Evolutionary conservation across 2,797 vertebrate genomes (phyloP).

Genomic region (Lepus oiostolus): DNA sequence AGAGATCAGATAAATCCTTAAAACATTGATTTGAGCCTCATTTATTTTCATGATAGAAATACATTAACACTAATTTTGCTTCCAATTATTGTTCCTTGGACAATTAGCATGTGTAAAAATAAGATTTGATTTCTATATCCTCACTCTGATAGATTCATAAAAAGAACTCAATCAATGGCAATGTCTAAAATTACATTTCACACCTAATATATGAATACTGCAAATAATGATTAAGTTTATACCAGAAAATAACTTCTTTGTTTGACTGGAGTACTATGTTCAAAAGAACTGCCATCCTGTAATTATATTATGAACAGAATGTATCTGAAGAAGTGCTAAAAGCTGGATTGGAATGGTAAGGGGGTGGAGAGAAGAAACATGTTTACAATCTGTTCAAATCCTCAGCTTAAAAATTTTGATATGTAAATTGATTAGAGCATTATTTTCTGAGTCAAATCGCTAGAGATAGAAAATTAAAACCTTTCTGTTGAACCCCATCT

Average conservation of each 20-base stretch:
- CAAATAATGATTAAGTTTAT: not conserved
- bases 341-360: slow-evolving; percentile 28
- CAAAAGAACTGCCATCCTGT: slow-evolving; percentile 8
- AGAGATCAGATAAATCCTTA: slow-evolving; percentile 34
- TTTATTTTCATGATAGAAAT: slow-evolving; percentile 37
- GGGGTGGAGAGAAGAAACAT: slow-evolving; percentile 60
- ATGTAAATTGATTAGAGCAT: slow-evolving; percentile 36
- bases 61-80: slow-evolving; percentile 65
- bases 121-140: slow-evolving; percentile 31
- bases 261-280: slow-evolving; percentile 35
- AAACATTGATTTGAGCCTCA: slow-evolving; percentile 49
- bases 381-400: slow-evolving; percentile 77
- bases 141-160: not conserved
- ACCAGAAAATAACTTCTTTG: slow-evolving; percentile 42
- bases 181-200: slow-evolving; percentile 49
- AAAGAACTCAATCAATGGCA: not conserved
- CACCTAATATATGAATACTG: slow-evolving; percentile 9
- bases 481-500: not conserved
- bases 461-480: slow-evolving; percentile 33
- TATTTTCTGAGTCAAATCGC: not conserved
- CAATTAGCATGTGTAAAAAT: slow-evolving; percentile 20
- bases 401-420: slow-evolving; percentile 51
- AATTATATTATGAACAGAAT: slow-evolving; percentile 70
- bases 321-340: slow-evolving; percentile 72
- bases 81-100: slow-evolving; percentile 61